Base-by-base conservation (phyloP, 2,113 vertebrate genomes). In the Pionites leucogaster region DNA sequence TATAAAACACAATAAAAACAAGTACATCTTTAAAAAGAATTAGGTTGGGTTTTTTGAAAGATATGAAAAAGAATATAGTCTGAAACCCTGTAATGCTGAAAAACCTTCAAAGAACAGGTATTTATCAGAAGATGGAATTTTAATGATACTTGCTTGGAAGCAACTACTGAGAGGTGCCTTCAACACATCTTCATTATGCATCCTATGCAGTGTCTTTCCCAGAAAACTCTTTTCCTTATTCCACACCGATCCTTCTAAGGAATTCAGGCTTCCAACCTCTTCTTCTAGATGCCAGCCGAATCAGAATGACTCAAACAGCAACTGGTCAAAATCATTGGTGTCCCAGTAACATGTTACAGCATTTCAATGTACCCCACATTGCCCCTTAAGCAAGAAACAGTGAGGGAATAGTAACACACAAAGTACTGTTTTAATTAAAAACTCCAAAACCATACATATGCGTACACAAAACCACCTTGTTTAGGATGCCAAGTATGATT, bases 1-100 rank as follows among this genome's bases (percentile, higher is more conserved):
- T 17, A 35, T 16, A 31, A 20, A 42, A 55, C 68, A 50, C 9
- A 39, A 46, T 11, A n/a, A n/a, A 86, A 50, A 9, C 17, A 72
- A 80, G 80, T 13, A 14, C 11, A 33, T n/a, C 31, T 78, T 72
- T 69, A 65, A 76, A 71, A 79, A 27, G 7, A 39, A 35, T 57
- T 53, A 24, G 1, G 0, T 52, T 49, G 18, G 17, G 10, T 3
- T 4, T 55, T 39, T 82, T 52, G 31, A 17, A 0, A 0, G 29
- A 57, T 22, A 29, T 47, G 29, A 47, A 80, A 44, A 90, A 55
- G 17, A 82, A 23, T 24, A 11, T 28, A 23, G 57, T 81, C 77
- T 57, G 17, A 68, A 42, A 33, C 19, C 23, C 42, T 37, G 37
- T 22, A 28, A 70, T 16, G 47, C n/a, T 59, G 41, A 37, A 83